A percentile compares a stretch with the other conserved stretches of the same genome.
phyloP scores from a whole-genome alignment of 2,888 invertebrate species.

The Myopa tessellatipennis region DNA sequence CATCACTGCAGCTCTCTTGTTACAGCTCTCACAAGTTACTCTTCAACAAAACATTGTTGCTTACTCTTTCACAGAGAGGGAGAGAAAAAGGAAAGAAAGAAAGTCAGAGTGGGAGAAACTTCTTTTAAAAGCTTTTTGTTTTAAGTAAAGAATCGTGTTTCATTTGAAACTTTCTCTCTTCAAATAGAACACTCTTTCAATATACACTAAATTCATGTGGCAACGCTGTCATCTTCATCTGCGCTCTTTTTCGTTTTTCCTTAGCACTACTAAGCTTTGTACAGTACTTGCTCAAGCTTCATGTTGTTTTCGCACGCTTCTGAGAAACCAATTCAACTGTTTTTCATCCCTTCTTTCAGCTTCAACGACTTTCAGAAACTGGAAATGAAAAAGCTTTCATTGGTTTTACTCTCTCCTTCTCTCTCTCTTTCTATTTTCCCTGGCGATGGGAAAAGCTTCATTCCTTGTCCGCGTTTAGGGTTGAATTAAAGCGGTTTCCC shows the following conservation, averaged over 20 bases:
- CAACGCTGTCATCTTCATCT: conserved; percentile 35
- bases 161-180: too few species aligned
- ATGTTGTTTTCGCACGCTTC: too few species aligned
- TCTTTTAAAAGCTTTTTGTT: too few species aligned
- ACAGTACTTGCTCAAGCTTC: neutral
- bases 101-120: too few species aligned
- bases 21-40: too few species aligned
- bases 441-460: conserved; percentile 11
- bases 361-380: neutral
- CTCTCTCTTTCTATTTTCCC: too few species aligned
- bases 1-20: too few species aligned
- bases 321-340: conserved; percentile 21
- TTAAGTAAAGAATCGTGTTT: too few species aligned
- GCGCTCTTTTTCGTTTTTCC: conserved; percentile 22
- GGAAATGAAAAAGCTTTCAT: conserved; percentile 20
- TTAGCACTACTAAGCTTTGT: too few species aligned
- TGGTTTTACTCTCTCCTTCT: neutral
- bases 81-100: neutral
- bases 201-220: conserved; percentile 23
- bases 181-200: too few species aligned
- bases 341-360: conserved; percentile 30
- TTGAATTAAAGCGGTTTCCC: conserved; percentile 50
- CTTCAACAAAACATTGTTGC: neutral
- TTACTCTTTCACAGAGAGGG: neutral
- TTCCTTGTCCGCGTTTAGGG: conserved; percentile 42